Conservation (phyloP, 2,113 vertebrate species). For the Rhinolophus sinicus region DNA sequence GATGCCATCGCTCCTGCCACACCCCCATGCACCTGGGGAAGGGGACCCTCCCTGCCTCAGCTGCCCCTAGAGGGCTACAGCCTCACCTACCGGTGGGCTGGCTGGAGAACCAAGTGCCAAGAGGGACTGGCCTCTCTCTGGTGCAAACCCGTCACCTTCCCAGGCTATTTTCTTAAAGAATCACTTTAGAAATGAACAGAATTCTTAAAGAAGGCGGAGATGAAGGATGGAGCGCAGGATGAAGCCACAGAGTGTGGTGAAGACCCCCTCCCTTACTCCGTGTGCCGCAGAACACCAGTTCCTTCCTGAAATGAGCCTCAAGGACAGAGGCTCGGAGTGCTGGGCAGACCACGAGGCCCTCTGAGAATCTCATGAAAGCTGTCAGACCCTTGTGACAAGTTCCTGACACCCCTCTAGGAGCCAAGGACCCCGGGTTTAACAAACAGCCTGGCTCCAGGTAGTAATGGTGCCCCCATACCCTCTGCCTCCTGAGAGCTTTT, state of each 20-base stretch:
- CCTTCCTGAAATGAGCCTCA: not conserved
- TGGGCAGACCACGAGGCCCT: fast-evolving
- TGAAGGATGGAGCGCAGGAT: not conserved
- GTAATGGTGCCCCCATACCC: not conserved
- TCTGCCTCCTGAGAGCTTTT: not conserved
- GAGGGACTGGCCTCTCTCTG: not conserved
- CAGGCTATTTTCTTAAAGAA: not conserved
- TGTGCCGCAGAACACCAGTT: fast-evolving
- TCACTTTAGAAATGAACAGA: not conserved
- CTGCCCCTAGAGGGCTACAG: fast-evolving
- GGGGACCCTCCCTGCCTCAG: not conserved
- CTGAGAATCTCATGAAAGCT: not conserved
- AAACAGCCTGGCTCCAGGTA: not conserved
- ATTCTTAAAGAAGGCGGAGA: not conserved
- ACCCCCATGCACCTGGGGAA: not conserved
- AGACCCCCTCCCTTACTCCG: not conserved
- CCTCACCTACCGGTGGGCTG: not conserved
- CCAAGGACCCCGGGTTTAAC: not conserved
- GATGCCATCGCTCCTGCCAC: fast-evolving
- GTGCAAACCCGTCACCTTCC: not conserved
- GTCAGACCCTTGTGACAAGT: not conserved
- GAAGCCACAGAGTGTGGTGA: not conserved
- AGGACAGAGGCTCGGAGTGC: not conserved
- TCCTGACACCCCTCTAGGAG: not conserved
- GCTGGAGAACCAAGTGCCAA: not conserved